Base-by-base conservation (phyloP, 2,888 invertebrate genomes). In the Therioaphis trifolii region DNA sequence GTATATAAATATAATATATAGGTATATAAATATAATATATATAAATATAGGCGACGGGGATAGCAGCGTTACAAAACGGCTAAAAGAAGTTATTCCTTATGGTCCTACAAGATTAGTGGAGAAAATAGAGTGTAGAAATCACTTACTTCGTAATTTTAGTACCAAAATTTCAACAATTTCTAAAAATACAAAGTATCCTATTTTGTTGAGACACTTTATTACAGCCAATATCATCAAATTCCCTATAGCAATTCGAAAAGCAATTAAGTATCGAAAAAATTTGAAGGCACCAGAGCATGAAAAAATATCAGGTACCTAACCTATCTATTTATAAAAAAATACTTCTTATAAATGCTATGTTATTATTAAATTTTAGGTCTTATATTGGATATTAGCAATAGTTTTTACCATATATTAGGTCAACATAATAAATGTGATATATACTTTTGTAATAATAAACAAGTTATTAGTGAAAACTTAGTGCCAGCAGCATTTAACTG, bases 361-460 rank as follows among this genome's bases (percentile, higher is more conserved):
- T 61, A 14, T 61, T 61, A 27, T 27, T 7, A 61, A 63, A 29
- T 29, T 63, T 14, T 43, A 43, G 68, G 43, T 84, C 43, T 84
- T 55, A 11, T 78, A 61, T 24, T 58, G 27, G 85, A 85, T 77
- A 85, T 86, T 49, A 58, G 63, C 4, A 85, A 86, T 72, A 69
- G 63, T 52, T 84, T 76, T 29, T 55, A 80, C 35, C 84, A 86
- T 80, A 77, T 85, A n/a, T 86, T 85, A 43, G 85, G 85, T n/a
- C 85, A 85, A 46, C 85, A 86, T 68, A 46, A 40, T 24, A 29
- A 72, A 14, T 86, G 85, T 82, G 35, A 76, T n/a, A 63, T 29
- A n/a, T 85, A 85, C 61, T 84, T 84, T 84, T 85, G 82, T 24
- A 43, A 40, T 14, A 43, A 40, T 43, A 40, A 40, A 24, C n/a